Conservation (phyloP, 2,113 vertebrate genomes). For the Vidua chalybeata region DNA sequence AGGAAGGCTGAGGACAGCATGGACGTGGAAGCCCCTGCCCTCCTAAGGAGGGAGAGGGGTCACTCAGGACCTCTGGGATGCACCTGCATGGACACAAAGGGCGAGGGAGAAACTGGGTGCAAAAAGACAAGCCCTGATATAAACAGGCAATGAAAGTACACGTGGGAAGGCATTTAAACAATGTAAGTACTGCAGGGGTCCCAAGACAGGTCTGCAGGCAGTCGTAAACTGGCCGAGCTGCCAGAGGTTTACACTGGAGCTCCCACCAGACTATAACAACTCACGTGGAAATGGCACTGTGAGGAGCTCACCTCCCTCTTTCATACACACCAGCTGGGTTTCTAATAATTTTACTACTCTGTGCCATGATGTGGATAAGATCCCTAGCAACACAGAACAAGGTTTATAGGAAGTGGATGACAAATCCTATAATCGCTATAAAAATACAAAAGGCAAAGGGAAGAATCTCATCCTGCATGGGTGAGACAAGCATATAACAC, state of each 20-base stretch:
- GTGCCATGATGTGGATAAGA: not conserved
- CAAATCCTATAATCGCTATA: not conserved
- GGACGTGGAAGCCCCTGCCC: not conserved
- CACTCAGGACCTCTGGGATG: not conserved
- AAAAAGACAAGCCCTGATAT: not conserved
- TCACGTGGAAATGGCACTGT: not conserved
- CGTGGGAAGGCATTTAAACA: rapidly evolving
- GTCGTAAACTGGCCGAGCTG: not conserved
- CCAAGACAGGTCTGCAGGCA: not conserved
- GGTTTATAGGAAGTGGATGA: not conserved
- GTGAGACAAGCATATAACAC: not conserved
- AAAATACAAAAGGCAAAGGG: not conserved
- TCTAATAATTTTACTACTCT: not conserved
- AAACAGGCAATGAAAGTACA: not conserved
- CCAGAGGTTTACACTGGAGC: not conserved
- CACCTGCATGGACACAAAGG: not conserved
- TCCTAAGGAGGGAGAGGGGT: not conserved
- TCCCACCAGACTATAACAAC: not conserved
- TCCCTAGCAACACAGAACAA: not conserved
- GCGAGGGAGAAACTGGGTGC: rapidly evolving
- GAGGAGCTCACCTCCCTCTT: not conserved
- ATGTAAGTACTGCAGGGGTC: not conserved
- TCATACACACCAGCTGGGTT: not conserved
- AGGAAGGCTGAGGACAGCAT: not conserved
- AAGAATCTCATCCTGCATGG: not conserved